Evolutionary conservation across 2,888 invertebrate genomes (phyloP).

Genomic region (Protula sp.): DNA sequence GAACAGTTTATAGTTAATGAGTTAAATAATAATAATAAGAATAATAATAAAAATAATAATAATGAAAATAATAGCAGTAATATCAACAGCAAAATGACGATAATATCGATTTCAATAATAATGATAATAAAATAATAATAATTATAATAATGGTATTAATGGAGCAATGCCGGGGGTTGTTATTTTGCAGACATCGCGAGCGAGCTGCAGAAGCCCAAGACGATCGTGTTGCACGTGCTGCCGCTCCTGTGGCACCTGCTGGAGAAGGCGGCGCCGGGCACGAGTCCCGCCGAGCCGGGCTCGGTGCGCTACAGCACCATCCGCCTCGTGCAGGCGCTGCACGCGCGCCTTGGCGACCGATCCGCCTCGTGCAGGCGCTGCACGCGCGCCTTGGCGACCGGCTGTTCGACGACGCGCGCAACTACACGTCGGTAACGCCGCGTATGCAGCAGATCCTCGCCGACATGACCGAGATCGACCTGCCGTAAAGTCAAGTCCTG

Average conservation of each 20-base stretch:
- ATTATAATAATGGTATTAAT: no score
- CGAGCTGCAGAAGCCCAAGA: no score
- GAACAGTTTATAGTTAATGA: no score
- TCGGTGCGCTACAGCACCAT: not conserved
- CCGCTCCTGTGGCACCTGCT: not conserved
- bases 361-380: not conserved
- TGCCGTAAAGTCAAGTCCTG: no score
- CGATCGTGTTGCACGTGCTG: not conserved
- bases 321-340: not conserved
- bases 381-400: not conserved
- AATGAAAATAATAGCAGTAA: no score
- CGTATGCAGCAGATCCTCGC: not conserved
- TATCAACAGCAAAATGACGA: no score
- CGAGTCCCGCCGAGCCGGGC: not conserved
- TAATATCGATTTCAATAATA: no score
- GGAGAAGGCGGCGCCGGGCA: not conserved
- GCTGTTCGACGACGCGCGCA: not conserved
- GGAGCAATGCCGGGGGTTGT: no score
- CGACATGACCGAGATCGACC: not conserved
- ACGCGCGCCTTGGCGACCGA: not conserved
- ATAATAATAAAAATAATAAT: no score
- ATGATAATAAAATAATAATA: no score
- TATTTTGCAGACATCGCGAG: no score
- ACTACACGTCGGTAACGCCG: not conserved
- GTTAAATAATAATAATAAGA: no score